phyloP scores from a whole-genome alignment of 2,113 vertebrate genomes.

The Oncorhynchus masou region DNA sequence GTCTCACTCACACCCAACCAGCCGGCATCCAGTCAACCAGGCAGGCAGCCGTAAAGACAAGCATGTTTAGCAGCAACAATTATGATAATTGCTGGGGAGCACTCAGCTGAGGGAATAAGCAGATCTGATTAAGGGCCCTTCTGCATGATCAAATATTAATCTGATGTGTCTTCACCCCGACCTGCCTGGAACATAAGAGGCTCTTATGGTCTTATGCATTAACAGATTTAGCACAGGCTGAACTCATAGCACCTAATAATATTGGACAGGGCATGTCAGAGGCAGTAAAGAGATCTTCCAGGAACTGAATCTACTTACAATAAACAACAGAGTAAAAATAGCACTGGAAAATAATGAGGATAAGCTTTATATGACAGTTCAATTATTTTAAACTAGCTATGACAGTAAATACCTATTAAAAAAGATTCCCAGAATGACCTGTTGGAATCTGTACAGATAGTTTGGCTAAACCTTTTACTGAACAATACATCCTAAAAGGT shows the following conservation, averaged over 20 bases:
- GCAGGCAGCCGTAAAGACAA: slow-evolving; percentile 85
- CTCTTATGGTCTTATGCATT: slow-evolving; percentile 94
- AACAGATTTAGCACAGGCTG: slow-evolving; percentile 88
- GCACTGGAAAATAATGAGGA: slow-evolving; percentile 57
- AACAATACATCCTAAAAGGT: background rate
- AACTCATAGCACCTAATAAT: slow-evolving; percentile 90
- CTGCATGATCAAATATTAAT: slow-evolving; percentile 98
- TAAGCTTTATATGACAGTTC: slow-evolving; percentile 61
- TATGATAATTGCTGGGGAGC: slow-evolving; percentile 97
- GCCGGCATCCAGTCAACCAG: slow-evolving; percentile 62
- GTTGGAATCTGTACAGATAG: slow-evolving; percentile 42
- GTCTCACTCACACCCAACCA: slow-evolving; percentile 75
- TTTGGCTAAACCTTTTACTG: slow-evolving; percentile 16
- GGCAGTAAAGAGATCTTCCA: slow-evolving; percentile 77
- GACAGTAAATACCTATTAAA: slow-evolving; percentile 51
- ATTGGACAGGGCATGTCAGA: slow-evolving; percentile 82
- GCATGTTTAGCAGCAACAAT: slow-evolving; percentile 94
- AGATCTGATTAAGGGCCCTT: slow-evolving; percentile 96
- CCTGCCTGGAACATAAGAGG: slow-evolving; percentile 87
- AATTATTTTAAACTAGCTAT: slow-evolving; percentile 60
- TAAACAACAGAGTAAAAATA: slow-evolving; percentile 84
- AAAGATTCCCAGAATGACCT: slow-evolving; percentile 58
- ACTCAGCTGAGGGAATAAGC: slow-evolving; percentile 86
- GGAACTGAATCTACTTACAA: slow-evolving; percentile 87
- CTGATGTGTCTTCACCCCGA: slow-evolving; percentile 88